Evolutionary conservation across 2,797 vertebrate genomes (phyloP).

Genomic region (Sebastes variabilis): DNA sequence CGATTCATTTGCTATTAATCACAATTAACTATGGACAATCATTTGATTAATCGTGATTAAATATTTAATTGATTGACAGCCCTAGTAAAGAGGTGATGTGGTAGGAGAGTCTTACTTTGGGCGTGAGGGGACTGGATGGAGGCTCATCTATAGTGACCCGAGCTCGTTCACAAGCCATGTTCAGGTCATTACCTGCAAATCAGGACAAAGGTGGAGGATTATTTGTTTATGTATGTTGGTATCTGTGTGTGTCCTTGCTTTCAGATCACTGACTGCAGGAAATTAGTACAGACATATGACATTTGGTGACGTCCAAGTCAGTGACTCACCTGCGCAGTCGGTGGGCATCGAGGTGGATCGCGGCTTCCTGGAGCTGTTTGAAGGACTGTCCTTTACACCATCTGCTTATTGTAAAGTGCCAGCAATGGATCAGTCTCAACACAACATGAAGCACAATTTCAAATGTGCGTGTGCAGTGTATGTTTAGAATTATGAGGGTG

Average conservation of each 20-base stretch:
- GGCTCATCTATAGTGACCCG: slow-evolving; percentile 82
- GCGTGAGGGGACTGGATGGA: slow-evolving; percentile 68
- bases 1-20: too few species aligned
- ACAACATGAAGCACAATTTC: background rate
- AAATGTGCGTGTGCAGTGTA: background rate
- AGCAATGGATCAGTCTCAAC: slow-evolving; percentile 20
- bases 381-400: slow-evolving; percentile 66
- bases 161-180: slow-evolving; percentile 87
- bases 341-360: slow-evolving; percentile 73
- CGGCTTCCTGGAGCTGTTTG: slow-evolving; percentile 63
- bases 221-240: background rate
- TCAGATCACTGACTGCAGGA: slow-evolving; percentile 9
- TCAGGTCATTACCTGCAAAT: slow-evolving; percentile 82
- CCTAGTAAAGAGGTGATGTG: background rate
- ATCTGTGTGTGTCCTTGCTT: background rate
- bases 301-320: slow-evolving; percentile 18
- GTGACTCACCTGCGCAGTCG: slow-evolving; percentile 74
- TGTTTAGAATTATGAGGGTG: background rate
- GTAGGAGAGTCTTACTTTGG: slow-evolving; percentile 81
- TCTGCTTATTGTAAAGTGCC: slow-evolving; percentile 60
- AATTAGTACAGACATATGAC: slow-evolving; percentile 4
- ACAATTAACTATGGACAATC: too few species aligned
- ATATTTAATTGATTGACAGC: too few species aligned
- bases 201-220: slow-evolving; percentile 20
- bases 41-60: too few species aligned